Evolutionary conservation across 1,140 invertebrate species (phyloP).

Genomic region (Temnothorax nylanderi): DNA sequence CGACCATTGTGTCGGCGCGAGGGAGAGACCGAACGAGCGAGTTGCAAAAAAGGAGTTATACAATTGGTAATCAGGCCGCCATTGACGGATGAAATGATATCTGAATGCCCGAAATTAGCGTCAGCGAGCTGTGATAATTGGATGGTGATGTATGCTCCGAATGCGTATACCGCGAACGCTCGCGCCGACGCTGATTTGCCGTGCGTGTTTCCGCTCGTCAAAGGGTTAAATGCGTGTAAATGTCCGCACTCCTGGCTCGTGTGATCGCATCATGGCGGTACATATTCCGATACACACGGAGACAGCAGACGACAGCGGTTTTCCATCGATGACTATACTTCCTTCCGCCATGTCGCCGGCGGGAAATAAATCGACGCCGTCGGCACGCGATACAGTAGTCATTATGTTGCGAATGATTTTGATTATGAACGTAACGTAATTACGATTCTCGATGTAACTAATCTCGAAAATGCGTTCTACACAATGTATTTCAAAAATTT

Average conservation of each 20-base stretch:
- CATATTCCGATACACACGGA: conserved; percentile 60
- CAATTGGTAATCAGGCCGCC: conserved; percentile 76
- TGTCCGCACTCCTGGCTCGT: conserved; percentile 74
- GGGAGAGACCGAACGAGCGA: conserved; percentile 25
- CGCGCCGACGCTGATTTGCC: conserved; percentile 69
- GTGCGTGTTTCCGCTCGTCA: conserved; percentile 74
- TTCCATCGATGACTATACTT: conserved; percentile 63
- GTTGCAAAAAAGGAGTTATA: conserved; percentile 65
- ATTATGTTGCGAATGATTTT: conserved; percentile 48
- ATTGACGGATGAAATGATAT: conserved; percentile 79
- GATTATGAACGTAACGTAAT: neutral
- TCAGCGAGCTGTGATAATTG: conserved; percentile 79
- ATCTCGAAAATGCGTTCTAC: neutral
- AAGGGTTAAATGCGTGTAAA: conserved; percentile 81
- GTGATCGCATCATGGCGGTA: conserved; percentile 69
- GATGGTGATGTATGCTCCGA: conserved; percentile 70
- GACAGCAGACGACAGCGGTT: conserved; percentile 60
- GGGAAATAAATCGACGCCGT: conserved; percentile 52
- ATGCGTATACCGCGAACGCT: conserved; percentile 63
- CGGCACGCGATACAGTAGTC: conserved; percentile 36
- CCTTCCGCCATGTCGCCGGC: conserved; percentile 36
- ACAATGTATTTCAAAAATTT: neutral
- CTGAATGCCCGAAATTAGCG: conserved; percentile 78
- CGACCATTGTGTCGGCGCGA: conserved; percentile 44
- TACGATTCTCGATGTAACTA: neutral